Conservation (phyloP, 2,797 vertebrate genomes). For the Chelon auratus region DNA sequence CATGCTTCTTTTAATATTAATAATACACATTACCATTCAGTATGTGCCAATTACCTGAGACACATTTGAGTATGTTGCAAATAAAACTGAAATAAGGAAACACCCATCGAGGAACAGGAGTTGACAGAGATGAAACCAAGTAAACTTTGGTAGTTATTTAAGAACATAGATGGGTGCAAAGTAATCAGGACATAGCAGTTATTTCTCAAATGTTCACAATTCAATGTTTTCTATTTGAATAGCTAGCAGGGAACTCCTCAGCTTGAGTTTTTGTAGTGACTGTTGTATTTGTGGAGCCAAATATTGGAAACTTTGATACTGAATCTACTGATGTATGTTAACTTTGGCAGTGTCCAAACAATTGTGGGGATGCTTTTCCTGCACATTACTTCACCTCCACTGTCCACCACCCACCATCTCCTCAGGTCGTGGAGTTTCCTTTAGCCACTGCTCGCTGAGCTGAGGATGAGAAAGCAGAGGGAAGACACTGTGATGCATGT, state of each 20-base stretch:
- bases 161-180: constrained; percentile 78
- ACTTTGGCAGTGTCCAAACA: constrained; percentile 90
- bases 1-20: too few relatives aligned
- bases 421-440: constrained; percentile 82
- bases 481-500: constrained; percentile 90
- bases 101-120: constrained; percentile 1
- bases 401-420: constrained; percentile 84
- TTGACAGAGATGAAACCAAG: constrained; percentile 60
- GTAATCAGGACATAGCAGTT: constrained; percentile 84
- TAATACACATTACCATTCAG: too few relatives aligned
- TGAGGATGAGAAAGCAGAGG: constrained; percentile 63
- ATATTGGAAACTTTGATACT: constrained; percentile 97
- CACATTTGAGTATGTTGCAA: too few relatives aligned
- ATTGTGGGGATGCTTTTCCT: constrained; percentile 93
- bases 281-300: constrained; percentile 95
- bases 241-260: constrained; percentile 92
- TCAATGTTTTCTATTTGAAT: constrained; percentile 95
- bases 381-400: constrained; percentile 83
- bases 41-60: too few relatives aligned
- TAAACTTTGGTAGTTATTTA: constrained; percentile 62
- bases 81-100: too few relatives aligned
- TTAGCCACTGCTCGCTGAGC: constrained; percentile 83
- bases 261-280: constrained; percentile 92
- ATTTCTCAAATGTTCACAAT: constrained; percentile 96
- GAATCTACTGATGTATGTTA: constrained; percentile 95